phyloP scores from a whole-genome alignment of 2,797 vertebrate species.

The Chiroxiphia lanceolata region DNA sequence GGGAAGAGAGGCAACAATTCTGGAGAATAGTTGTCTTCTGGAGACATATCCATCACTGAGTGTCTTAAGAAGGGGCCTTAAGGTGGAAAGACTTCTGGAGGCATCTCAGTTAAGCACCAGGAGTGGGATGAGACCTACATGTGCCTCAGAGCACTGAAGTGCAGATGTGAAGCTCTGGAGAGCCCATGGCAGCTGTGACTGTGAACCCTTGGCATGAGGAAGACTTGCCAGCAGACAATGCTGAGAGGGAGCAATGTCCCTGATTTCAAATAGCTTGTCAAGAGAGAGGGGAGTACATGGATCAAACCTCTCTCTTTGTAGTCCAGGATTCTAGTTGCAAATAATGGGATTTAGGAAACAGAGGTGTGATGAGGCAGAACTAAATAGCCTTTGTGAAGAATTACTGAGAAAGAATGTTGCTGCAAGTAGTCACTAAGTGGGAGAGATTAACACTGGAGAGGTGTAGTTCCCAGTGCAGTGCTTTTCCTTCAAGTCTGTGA shows the following conservation, averaged over 20 bases:
- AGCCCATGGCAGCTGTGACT: accelerated
- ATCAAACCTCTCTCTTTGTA: neutral
- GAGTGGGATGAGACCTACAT: neutral
- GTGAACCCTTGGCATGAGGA: accelerated
- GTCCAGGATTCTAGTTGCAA: neutral
- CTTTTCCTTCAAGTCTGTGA: neutral
- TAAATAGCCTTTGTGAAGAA: constrained; percentile 18
- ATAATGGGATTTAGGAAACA: constrained; percentile 24
- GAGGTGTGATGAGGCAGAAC: constrained; percentile 30
- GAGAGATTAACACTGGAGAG: neutral
- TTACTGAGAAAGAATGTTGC: neutral
- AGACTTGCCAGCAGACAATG: neutral
- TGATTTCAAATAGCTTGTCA: neutral
- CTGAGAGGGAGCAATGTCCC: accelerated
- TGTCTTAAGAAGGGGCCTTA: neutral
- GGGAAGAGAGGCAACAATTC: accelerated
- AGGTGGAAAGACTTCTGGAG: neutral
- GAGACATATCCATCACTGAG: neutral
- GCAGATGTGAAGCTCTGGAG: neutral
- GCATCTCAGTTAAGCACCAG: neutral
- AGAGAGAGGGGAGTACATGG: neutral
- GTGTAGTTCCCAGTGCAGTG: neutral
- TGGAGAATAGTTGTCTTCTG: neutral
- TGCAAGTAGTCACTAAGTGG: neutral
- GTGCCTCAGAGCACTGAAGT: accelerated